Evolutionary conservation across 1,140 invertebrate genomes (phyloP), one percentile per base, ranked within the genome.

Genomic region (Bursaphelenchus mucronatus): DNA sequence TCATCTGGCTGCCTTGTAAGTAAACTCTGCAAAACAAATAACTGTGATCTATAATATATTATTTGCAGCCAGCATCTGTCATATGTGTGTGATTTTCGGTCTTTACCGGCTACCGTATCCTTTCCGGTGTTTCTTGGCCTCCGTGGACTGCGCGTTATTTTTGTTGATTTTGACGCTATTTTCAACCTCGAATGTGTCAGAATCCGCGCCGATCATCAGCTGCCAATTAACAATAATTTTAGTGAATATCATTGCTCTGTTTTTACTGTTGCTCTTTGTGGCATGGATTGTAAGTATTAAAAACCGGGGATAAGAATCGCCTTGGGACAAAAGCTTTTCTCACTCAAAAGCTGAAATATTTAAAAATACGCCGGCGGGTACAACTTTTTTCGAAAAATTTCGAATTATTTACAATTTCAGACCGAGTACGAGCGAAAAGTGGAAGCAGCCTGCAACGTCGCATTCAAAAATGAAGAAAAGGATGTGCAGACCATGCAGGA

Each of bases 401-500:
- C n/a, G n/a, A n/a, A n/a, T n/a, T 59, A 2, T n/a, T 13, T 64
- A 63, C 39, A 21, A 9, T 68, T 69, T 61, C 53, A 79, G 79
- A 79, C 78, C 3, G 81, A 80, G 56, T 80, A 82, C 52, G 78
- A 80, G 49, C 47, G 76, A 13, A 78, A 81, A 69, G 66, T 75
- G 7, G 80, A 80, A 52, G 65, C 71, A 8, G 64, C 76, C 0
- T 80, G 78, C 49, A 79, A 81, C 46, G 73, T 79, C 7, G 68
- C 77, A 8, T 80, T 80, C 6, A 86, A 90, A 57, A 90, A 92
- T 77, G 91, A 93, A 82, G 91, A 91, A 83, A 84, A 88, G 64
- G 91, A 92, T 82, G 92, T 93, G 89, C 89, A 91, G 75, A 88
- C 90, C n/a, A 82, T 93, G 63, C 90, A 89, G 51, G 87, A 89